Conservation (phyloP, 2,888 invertebrate species). For the Proisotoma minuta region DNA sequence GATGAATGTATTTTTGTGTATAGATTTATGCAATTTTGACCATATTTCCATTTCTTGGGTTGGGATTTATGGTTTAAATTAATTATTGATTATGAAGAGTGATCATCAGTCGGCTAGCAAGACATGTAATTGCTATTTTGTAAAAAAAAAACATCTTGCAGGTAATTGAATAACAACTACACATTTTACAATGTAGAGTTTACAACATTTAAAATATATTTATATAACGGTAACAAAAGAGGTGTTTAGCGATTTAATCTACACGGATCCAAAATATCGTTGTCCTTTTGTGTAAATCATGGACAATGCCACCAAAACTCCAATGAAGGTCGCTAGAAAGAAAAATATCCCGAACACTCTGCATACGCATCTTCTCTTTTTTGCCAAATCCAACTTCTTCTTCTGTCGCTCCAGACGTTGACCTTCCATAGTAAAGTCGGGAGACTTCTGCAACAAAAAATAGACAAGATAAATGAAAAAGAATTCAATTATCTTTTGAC, state of each 20-base stretch:
- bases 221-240: no score
- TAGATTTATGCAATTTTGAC: no score
- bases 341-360: constrained; percentile 45
- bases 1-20: no score
- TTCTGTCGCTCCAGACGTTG: constrained; percentile 42
- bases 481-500: background rate
- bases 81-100: no score
- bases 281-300: constrained; percentile 47
- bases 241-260: constrained; percentile 12
- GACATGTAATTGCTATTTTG: no score
- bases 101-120: no score
- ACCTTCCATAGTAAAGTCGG: constrained; percentile 47
- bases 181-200: no score
- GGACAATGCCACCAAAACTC: constrained; percentile 46
- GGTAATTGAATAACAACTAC: no score
- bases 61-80: no score
- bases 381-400: constrained; percentile 42
- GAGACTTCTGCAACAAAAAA: constrained; percentile 40
- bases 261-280: constrained; percentile 46
- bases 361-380: constrained; percentile 44
- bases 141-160: no score
- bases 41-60: no score
- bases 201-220: no score
- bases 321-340: constrained; percentile 45
- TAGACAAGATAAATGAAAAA: constrained; percentile 8